Conservation (phyloP, 1,140 invertebrate genomes). For the Branchinecta lindahli region DNA sequence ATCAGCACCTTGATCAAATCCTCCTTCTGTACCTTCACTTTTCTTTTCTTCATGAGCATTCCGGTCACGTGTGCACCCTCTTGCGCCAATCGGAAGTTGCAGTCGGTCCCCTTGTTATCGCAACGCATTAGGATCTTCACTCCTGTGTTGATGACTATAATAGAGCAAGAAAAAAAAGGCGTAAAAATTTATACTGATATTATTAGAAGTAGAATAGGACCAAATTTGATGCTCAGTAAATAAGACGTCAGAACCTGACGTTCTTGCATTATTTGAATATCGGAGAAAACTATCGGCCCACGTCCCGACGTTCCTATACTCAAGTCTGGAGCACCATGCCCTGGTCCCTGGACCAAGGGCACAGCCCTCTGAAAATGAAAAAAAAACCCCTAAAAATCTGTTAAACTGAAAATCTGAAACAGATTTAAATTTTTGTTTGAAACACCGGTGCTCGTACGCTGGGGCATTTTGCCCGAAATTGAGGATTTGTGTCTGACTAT, state of each 20-base stretch:
- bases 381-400: too few species aligned
- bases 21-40: conserved; percentile 49
- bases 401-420: too few species aligned
- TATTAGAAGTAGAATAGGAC: conserved; percentile 15
- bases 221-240: conserved; percentile 11
- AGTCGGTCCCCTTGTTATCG: conserved; percentile 69
- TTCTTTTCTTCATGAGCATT: conserved; percentile 32
- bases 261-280: too few species aligned
- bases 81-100: conserved; percentile 52
- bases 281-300: too few species aligned
- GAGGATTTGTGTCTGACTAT: too few species aligned
- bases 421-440: too few species aligned
- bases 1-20: conserved; percentile 61
- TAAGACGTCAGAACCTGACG: too few species aligned
- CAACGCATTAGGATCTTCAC: conserved; percentile 78
- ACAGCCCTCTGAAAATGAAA: too few species aligned
- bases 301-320: too few species aligned
- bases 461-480: too few species aligned
- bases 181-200: conserved; percentile 16
- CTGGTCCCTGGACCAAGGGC: too few species aligned
- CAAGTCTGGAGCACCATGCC: neutral
- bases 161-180: conserved; percentile 26
- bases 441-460: too few species aligned
- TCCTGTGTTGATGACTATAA: conserved; percentile 87
- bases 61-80: conserved; percentile 32